Evolutionary conservation across 1,140 invertebrate genomes (phyloP).

Genomic region (Chelonus insularis): DNA sequence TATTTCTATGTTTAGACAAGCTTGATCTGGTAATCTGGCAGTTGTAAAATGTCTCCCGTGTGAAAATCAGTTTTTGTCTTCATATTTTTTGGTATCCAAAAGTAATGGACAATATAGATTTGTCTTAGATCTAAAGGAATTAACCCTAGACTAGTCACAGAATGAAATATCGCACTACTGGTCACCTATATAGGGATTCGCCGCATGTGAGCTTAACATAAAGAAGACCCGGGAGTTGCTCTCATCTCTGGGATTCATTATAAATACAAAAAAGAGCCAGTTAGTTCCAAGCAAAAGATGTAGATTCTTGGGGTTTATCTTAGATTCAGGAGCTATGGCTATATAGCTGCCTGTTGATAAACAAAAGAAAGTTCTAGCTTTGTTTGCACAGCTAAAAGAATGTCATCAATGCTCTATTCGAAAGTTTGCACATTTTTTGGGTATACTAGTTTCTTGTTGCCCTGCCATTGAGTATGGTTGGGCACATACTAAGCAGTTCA

Average conservation of each 20-base stretch:
- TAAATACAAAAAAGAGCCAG: constrained; percentile 5
- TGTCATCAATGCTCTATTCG: neutral
- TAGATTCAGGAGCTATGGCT: neutral
- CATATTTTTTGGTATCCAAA: neutral
- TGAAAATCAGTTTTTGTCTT: neutral
- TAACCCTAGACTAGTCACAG: neutral
- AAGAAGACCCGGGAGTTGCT: neutral
- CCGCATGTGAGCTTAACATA: neutral
- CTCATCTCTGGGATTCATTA: constrained; percentile 6
- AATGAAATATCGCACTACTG: neutral
- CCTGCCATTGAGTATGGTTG: constrained; percentile 10
- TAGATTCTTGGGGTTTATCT: constrained; percentile 9
- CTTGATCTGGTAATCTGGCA: too few species aligned
- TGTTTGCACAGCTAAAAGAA: neutral
- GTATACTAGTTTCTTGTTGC: constrained; percentile 10
- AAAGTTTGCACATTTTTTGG: constrained; percentile 18
- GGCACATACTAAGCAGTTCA: constrained; percentile 2
- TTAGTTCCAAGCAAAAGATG: neutral
- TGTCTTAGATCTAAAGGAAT: neutral
- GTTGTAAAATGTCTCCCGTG: too few species aligned
- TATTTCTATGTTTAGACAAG: too few species aligned
- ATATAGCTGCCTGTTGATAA: neutral
- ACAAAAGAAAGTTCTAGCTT: neutral
- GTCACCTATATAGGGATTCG: neutral
- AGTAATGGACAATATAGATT: neutral